Evolutionary conservation across 2,113 vertebrate species (phyloP).

Genomic region (Corydoras maculifer): DNA sequence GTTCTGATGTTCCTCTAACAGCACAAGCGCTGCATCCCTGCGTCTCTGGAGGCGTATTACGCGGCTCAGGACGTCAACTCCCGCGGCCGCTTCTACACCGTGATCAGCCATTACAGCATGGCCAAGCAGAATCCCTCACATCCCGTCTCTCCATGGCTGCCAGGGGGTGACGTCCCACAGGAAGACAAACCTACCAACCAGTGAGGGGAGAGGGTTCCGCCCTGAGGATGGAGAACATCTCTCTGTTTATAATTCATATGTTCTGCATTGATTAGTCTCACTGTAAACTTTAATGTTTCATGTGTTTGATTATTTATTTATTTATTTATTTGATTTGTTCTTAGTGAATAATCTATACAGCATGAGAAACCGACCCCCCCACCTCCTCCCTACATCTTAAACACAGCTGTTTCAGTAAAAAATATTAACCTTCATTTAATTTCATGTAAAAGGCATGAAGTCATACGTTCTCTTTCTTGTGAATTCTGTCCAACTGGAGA

Average conservation of each 20-base stretch:
- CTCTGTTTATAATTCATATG: background rate
- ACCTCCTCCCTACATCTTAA: too few relatives aligned
- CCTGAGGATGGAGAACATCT: background rate
- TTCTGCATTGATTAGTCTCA: conserved; percentile 20
- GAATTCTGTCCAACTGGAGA: conserved; percentile 21
- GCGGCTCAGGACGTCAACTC: conserved; percentile 91
- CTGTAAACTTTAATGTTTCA: conserved; percentile 31
- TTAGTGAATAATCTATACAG: conserved; percentile 68
- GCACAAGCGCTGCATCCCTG: conserved; percentile 97
- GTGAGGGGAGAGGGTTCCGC: conserved; percentile 63
- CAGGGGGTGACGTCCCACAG: conserved; percentile 74
- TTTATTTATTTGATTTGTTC: conserved; percentile 49
- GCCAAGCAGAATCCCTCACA: conserved; percentile 96
- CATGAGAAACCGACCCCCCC: conserved; percentile 16
- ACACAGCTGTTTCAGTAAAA: conserved; percentile 2
- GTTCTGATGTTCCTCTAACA: conserved; percentile 45
- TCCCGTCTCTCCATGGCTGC: conserved; percentile 91
- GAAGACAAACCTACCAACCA: conserved; percentile 85
- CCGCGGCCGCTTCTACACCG: conserved; percentile 91
- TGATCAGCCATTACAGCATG: conserved; percentile 99
- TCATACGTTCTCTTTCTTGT: conserved; percentile 23
- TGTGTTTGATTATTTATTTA: conserved; percentile 11
- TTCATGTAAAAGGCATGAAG: conserved; percentile 36
- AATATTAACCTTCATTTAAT: conserved; percentile 22
- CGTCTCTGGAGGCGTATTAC: conserved; percentile 94